phyloP scores from a whole-genome alignment of 2,113 vertebrate genomes.

The Xyrauchen texanus region DNA sequence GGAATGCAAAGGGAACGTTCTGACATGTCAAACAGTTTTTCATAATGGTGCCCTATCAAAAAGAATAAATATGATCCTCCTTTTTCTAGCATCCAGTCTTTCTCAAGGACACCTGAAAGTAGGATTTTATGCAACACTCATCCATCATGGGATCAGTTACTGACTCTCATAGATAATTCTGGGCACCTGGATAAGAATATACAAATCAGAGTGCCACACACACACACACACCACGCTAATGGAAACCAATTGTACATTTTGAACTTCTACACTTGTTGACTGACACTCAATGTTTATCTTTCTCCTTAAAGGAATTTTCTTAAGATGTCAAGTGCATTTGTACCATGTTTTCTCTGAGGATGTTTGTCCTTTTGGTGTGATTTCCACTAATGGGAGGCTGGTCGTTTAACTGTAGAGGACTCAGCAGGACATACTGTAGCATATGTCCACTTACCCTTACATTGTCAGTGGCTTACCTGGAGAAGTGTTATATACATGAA shows the following conservation, averaged over 20 bases:
- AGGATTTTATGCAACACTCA: constrained; percentile 40
- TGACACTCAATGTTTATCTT: constrained; percentile 21
- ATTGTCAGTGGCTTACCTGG: constrained; percentile 25
- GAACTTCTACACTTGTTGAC: constrained; percentile 45
- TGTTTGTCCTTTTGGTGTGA: constrained; percentile 51
- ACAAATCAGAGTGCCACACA: constrained; percentile 27
- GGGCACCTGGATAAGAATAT: constrained; percentile 50
- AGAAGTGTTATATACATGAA: constrained; percentile 46
- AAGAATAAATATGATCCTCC: constrained; percentile 45
- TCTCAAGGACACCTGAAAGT: constrained; percentile 43
- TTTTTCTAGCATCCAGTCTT: constrained; percentile 46
- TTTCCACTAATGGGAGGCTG: constrained; percentile 31
- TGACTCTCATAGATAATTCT: constrained; percentile 37
- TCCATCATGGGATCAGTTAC: constrained; percentile 56
- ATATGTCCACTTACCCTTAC: not conserved
- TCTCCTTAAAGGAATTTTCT: constrained; percentile 13
- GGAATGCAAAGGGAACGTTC: constrained; percentile 42
- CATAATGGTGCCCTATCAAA: constrained; percentile 39
- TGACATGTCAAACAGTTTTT: constrained; percentile 47
- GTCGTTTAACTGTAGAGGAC: constrained; percentile 50
- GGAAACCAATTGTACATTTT: constrained; percentile 33
- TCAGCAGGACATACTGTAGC: constrained; percentile 12
- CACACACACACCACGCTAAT: constrained; percentile 21
- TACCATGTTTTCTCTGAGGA: constrained; percentile 29
- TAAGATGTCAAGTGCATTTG: constrained; percentile 43